These are phyloP conservation scores for Melipona bicolor DNA, from an alignment of 2,888 invertebrate genomes.

Conservation along the genomic window DNA sequence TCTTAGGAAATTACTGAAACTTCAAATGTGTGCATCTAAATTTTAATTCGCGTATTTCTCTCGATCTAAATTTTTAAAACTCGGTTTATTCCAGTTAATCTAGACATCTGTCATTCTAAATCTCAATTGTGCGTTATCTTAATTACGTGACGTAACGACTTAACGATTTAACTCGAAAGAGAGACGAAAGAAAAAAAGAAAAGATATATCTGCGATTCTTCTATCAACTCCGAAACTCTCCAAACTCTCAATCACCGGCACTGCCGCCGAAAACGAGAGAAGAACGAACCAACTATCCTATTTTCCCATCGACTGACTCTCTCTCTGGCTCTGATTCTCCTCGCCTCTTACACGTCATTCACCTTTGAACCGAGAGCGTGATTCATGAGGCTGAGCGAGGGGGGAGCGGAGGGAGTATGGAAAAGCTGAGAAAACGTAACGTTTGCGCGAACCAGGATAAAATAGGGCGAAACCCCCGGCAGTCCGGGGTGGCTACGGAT, in stretches of 20 bases:
- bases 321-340: not conserved
- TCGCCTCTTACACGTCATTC: not conserved
- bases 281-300: not conserved
- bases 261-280: not conserved
- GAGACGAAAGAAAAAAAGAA: too few relatives aligned
- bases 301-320: not conserved
- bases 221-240: not conserved
- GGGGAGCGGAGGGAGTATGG: not conserved
- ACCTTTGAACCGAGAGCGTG: constrained; percentile 33
- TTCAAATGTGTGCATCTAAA: too few relatives aligned
- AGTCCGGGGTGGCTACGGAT: constrained; percentile 55
- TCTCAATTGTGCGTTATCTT: too few relatives aligned
- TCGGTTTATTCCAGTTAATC: too few relatives aligned
- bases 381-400: constrained; percentile 1
- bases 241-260: not conserved
- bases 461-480: constrained; percentile 60
- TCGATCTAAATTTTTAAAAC: too few relatives aligned
- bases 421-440: constrained; percentile 64
- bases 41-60: too few relatives aligned
- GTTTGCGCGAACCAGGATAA: constrained; percentile 56
- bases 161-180: too few relatives aligned
- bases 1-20: too few relatives aligned
- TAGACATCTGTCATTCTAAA: too few relatives aligned
- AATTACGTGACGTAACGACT: too few relatives aligned
- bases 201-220: too few relatives aligned